These are phyloP conservation scores for Ifrita kowaldi DNA, from an alignment of 2,113 vertebrate genomes.

Conservation along the genomic window DNA sequence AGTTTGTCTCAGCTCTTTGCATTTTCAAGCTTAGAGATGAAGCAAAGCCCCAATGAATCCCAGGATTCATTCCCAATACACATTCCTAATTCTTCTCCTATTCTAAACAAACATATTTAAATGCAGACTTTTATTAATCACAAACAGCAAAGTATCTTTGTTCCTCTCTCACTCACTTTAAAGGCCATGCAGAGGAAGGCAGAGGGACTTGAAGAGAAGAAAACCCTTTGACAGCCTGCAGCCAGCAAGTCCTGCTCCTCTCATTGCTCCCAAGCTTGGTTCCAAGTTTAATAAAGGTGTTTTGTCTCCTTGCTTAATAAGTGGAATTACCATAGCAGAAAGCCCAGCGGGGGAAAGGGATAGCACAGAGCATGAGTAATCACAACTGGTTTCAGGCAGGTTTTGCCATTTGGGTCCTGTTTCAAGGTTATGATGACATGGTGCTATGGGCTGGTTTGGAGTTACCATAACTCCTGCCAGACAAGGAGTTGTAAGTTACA, in stretches of 20 bases:
- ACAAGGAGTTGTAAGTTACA: not conserved
- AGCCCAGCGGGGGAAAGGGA: not conserved
- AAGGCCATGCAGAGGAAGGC: not conserved
- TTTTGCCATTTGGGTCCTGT: constrained; percentile 36
- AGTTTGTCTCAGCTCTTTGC: not conserved
- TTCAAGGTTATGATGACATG: constrained; percentile 33
- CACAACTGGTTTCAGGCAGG: constrained; percentile 42
- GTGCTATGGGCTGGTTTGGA: not conserved
- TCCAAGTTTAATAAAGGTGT: constrained; percentile 44
- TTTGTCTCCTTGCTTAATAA: constrained; percentile 43
- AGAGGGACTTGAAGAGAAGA: not conserved
- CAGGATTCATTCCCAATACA: not conserved
- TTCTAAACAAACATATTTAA: constrained; percentile 6
- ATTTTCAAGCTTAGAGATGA: not conserved
- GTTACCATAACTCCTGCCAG: not conserved
- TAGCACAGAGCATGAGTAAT: constrained; percentile 7
- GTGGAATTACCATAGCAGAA: constrained; percentile 49
- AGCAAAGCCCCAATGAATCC: not conserved
- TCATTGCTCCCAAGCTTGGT: not conserved
- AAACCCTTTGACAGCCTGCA: not conserved
- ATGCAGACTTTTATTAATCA: not conserved
- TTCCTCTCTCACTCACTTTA: not conserved
- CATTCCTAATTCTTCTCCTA: not conserved
- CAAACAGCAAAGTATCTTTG: not conserved
- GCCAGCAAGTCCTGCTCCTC: not conserved